Percentiles rank a stretch among this genome's conserved stretches.
Evolutionary conservation across 2,888 invertebrate genomes (phyloP).

Genomic region (Drosophila mulleri): DNA sequence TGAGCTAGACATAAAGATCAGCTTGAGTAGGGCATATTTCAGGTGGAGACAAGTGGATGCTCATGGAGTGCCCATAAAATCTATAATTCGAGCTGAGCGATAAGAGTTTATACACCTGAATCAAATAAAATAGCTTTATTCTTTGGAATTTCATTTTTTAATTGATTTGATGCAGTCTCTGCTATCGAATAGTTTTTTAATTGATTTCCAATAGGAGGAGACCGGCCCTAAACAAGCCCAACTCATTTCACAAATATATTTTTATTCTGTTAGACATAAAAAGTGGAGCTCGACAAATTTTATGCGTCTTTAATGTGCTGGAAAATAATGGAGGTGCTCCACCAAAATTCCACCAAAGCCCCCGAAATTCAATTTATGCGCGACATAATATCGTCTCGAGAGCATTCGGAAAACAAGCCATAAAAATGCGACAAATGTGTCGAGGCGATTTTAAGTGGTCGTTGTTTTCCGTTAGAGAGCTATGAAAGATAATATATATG

Average conservation of each 20-base stretch:
- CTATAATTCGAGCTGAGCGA: conserved; percentile 62
- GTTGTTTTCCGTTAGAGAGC: conserved; percentile 12
- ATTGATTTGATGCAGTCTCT: conserved; percentile 47
- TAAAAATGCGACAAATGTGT: conserved; percentile 68
- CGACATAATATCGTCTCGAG: conserved; percentile 50
- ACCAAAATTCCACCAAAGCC: conserved; percentile 16
- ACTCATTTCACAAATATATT: conserved; percentile 44
- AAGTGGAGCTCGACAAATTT: conserved; percentile 59
- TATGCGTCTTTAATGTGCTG: conserved; percentile 73
- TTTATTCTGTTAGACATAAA: conserved; percentile 43
- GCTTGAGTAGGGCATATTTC: conserved; percentile 19
- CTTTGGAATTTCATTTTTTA: conserved; percentile 73
- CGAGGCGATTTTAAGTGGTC: conserved; percentile 59
- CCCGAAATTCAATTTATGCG: conserved; percentile 53
- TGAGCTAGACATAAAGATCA: conserved; percentile 29
- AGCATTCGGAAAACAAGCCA: conserved; percentile 64
- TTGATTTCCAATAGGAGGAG: conserved; percentile 61
- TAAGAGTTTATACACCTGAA: conserved; percentile 62
- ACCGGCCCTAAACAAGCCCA: conserved; percentile 19
- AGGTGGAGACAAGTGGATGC: conserved; percentile 45
- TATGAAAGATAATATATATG: conserved; percentile 15
- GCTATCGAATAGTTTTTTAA: conserved; percentile 71
- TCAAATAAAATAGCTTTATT: conserved; percentile 68
- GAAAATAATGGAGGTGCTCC: conserved; percentile 57
- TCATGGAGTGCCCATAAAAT: conserved; percentile 56